Evolutionary conservation across 2,113 vertebrate genomes (phyloP).

Genomic region (Peromyscus maniculatus): DNA sequence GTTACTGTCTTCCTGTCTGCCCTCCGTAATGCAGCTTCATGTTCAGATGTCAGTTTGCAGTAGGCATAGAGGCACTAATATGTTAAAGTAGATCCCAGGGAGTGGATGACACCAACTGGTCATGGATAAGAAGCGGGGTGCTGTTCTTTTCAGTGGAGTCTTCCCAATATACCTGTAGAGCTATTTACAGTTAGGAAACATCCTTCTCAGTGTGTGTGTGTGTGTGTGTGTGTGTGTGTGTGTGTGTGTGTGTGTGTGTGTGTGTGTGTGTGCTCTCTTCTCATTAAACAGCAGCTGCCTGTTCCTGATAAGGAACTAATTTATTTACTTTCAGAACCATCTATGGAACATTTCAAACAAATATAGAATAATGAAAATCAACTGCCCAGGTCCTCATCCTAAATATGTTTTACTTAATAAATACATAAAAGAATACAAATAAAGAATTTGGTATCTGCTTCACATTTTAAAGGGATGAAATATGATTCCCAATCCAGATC

Average conservation of each 20-base stretch:
- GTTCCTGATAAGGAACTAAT: slow-evolving; percentile 25
- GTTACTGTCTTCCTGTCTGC: not conserved
- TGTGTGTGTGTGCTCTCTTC: not conserved
- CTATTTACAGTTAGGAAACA: not conserved
- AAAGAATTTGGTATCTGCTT: not conserved
- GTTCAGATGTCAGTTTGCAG: not conserved
- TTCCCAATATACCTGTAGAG: not conserved
- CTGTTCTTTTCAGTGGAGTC: not conserved
- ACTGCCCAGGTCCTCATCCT: not conserved
- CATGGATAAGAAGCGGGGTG: not conserved
- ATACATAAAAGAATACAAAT: slow-evolving; percentile 30
- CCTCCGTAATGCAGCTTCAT: slow-evolving; percentile 34
- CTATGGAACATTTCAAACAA: slow-evolving; percentile 38
- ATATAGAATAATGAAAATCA: not conserved
- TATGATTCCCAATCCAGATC: not conserved
- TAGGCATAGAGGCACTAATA: not conserved
- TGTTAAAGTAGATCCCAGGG: not conserved
- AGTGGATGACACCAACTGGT: not conserved
- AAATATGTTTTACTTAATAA: slow-evolving; percentile 22
- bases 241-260: not conserved
- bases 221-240: not conserved
- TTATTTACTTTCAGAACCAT: slow-evolving; percentile 28
- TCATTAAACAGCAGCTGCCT: slow-evolving; percentile 1
- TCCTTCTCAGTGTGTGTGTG: not conserved
- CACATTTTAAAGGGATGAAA: slow-evolving; percentile 26